A percentile compares a stretch with the other conserved stretches of the same genome.
These are phyloP conservation scores for Lepeophtheirus salmonis DNA, from an alignment of 1,140 invertebrate genomes.

Conservation along the genomic window DNA sequence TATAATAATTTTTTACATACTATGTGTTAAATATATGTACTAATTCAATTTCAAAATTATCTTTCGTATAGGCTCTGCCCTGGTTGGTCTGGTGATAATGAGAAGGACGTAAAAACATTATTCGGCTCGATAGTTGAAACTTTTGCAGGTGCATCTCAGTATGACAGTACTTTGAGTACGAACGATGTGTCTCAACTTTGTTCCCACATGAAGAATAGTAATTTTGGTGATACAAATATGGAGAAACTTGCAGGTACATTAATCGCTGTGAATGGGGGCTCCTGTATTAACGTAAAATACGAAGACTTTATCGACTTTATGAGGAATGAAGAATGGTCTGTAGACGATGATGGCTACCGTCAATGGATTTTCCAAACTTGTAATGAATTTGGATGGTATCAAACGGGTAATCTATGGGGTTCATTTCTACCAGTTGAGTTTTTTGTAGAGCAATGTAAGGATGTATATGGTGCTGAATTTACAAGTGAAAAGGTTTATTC, in stretches of 20 bases:
- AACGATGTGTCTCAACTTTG: conserved; percentile 23
- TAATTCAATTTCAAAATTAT: conserved; percentile 20
- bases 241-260: not conserved
- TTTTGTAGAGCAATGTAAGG: conserved; percentile 56
- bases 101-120: conserved; percentile 56
- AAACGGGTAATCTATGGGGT: conserved; percentile 55
- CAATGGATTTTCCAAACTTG: conserved; percentile 92
- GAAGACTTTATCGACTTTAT: conserved; percentile 27
- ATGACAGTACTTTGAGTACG: not conserved
- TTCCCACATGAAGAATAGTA: conserved; percentile 27
- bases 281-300: conserved; percentile 30
- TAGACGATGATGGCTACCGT: conserved; percentile 32
- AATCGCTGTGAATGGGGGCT: not conserved
- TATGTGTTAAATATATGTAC: too few relatives aligned
- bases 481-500: conserved; percentile 28
- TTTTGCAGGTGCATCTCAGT: conserved; percentile 20
- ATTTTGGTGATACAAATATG: conserved; percentile 18
- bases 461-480: conserved; percentile 45
- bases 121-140: conserved; percentile 50
- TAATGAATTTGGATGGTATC: conserved; percentile 84
- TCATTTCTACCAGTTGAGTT: conserved; percentile 53
- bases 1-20: too few relatives aligned
- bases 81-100: conserved; percentile 33
- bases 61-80: conserved; percentile 27
- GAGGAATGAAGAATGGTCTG: conserved; percentile 24